Conservation (phyloP, 2,797 vertebrate species). For the Manis javanica region DNA sequence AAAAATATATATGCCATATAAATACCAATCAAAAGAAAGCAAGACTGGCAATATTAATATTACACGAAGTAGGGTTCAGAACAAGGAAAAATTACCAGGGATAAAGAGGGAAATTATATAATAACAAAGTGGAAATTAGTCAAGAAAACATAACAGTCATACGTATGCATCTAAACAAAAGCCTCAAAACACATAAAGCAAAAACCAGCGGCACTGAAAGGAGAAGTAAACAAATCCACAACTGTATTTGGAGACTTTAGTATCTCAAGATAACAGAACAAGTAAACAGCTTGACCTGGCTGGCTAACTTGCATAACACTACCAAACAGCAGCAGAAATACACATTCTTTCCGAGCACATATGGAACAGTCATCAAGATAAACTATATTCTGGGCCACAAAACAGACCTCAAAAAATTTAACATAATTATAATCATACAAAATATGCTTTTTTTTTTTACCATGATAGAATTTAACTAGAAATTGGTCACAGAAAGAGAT, state of each 20-base stretch:
- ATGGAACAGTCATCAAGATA: background rate
- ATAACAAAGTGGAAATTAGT: conserved; percentile 2
- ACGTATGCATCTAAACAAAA: background rate
- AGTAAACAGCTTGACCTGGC: background rate
- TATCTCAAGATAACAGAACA: background rate
- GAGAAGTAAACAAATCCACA: background rate
- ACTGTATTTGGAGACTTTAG: background rate
- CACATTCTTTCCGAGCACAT: background rate
- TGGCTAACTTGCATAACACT: background rate
- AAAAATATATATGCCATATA: background rate
- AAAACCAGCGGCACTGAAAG: background rate
- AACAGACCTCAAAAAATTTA: background rate
- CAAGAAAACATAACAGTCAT: background rate
- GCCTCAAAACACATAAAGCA: background rate
- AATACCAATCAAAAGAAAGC: background rate
- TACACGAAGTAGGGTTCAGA: background rate
- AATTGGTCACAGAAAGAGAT: background rate
- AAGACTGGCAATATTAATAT: background rate
- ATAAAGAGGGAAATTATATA: background rate
- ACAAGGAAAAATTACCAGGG: background rate
- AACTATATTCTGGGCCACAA: background rate
- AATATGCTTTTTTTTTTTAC: background rate
- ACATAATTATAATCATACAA: background rate
- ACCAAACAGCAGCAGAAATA: background rate
- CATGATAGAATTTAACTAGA: background rate